Evolutionary conservation across 1,140 invertebrate genomes (phyloP).

Genomic region (Brachionus asplanchnoidis): DNA sequence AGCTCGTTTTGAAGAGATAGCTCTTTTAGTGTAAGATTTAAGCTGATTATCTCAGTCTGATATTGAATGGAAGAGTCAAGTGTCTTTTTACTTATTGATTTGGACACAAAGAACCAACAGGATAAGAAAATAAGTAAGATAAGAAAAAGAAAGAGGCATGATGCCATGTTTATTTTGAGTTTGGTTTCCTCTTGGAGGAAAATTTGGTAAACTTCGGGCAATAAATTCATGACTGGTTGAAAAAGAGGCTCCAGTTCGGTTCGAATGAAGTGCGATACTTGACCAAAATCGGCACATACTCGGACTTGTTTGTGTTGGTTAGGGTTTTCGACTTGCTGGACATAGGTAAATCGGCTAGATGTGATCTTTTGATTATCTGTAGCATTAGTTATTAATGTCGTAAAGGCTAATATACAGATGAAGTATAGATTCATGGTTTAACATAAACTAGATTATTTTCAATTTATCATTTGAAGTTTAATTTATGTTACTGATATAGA

Average conservation of each 20-base stretch:
- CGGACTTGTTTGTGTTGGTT: neutral
- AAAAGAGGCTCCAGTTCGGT: neutral
- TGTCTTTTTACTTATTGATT: neutral
- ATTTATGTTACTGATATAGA: neutral
- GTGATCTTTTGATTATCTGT: neutral
- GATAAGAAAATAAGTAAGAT: neutral
- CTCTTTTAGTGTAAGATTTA: neutral
- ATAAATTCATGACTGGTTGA: neutral
- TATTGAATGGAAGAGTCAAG: neutral
- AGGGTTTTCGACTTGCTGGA: neutral
- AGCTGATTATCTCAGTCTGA: neutral
- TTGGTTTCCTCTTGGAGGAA: neutral
- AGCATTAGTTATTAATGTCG: neutral
- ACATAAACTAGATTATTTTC: neutral
- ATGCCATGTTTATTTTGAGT: neutral
- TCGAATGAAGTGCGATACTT: neutral
- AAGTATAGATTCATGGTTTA: neutral
- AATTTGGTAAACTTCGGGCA: neutral
- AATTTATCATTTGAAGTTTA: neutral
- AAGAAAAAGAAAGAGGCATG: neutral
- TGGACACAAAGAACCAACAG: neutral
- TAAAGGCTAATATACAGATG: neutral
- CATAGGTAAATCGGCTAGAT: neutral
- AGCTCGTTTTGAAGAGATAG: neutral
- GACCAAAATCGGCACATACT: neutral